These are phyloP conservation scores for Tethea ocularis DNA, from an alignment of 2,888 invertebrate species.

Conservation along the genomic window DNA sequence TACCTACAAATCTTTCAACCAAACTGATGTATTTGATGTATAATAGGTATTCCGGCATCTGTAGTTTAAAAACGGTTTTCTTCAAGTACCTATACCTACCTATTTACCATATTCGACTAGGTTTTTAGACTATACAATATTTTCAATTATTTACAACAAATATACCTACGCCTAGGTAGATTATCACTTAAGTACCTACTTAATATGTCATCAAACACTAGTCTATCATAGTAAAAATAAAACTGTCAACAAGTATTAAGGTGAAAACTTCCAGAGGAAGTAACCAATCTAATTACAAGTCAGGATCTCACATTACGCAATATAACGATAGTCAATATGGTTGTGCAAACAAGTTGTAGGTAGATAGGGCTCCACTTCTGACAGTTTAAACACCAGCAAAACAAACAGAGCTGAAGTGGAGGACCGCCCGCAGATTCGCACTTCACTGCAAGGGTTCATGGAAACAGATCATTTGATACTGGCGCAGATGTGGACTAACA, in stretches of 20 bases:
- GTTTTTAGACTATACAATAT: too few relatives aligned
- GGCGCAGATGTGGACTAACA: conserved; percentile 19
- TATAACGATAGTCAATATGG: neutral
- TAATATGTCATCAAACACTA: too few relatives aligned
- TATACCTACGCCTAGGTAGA: too few relatives aligned
- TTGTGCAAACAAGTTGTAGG: conserved; percentile 23
- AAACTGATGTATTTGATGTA: too few relatives aligned
- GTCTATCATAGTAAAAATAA: neutral
- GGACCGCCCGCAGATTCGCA: conserved; percentile 75
- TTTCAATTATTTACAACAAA: too few relatives aligned
- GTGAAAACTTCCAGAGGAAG: neutral
- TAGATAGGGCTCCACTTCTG: conserved; percentile 33
- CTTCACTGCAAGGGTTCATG: conserved; percentile 49
- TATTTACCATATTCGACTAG: too few relatives aligned
- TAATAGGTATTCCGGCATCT: too few relatives aligned
- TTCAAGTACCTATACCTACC: too few relatives aligned
- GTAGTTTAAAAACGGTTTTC: too few relatives aligned
- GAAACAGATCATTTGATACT: conserved; percentile 47
- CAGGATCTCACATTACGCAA: conserved; percentile 9
- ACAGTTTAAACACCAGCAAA: conserved; percentile 62
- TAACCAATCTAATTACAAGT: neutral
- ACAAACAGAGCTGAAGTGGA: conserved; percentile 55
- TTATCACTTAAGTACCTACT: too few relatives aligned
- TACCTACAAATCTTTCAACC: too few relatives aligned
- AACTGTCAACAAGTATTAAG: neutral